Evolutionary conservation across 37 sponge, comb jelly and placozoan species (phyloP).

Genomic region (Theonella swinhoei): DNA sequence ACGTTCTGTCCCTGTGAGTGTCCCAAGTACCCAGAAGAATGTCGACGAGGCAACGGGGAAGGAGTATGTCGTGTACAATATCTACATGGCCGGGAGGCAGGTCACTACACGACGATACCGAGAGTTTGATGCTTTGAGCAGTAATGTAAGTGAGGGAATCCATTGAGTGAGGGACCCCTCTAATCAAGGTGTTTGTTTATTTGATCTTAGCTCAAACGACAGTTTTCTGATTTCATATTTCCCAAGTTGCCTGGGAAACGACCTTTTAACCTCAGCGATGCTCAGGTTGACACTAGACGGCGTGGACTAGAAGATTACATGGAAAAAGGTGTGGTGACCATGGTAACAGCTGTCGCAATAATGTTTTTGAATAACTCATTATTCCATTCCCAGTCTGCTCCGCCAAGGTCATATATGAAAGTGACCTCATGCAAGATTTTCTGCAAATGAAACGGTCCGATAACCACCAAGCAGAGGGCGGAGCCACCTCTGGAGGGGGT

Average conservation of each 20-base stretch:
- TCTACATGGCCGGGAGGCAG: constrained; percentile 58
- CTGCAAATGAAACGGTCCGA: constrained; percentile 33
- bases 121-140: constrained; percentile 79
- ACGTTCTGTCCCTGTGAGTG: constrained; percentile 74
- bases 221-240: constrained; percentile 84
- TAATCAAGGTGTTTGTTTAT: no score
- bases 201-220: constrained; percentile 80
- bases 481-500: background rate
- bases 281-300: constrained; percentile 86
- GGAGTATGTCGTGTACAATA: constrained; percentile 79
- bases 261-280: constrained; percentile 87
- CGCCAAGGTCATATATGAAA: constrained; percentile 74
- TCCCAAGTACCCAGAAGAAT: constrained; percentile 67
- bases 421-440: constrained; percentile 87
- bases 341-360: background rate
- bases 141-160: constrained; percentile 76
- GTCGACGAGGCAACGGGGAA: constrained; percentile 52
- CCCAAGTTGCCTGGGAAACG: constrained; percentile 95
- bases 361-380: background rate
- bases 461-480: background rate
- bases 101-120: constrained; percentile 68
- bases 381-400: constrained; percentile 64
- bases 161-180: no score
- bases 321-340: constrained; percentile 71
- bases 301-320: constrained; percentile 88